phyloP scores from a whole-genome alignment of 1,140 invertebrate species.

The Stegodyphus mimosarum region DNA sequence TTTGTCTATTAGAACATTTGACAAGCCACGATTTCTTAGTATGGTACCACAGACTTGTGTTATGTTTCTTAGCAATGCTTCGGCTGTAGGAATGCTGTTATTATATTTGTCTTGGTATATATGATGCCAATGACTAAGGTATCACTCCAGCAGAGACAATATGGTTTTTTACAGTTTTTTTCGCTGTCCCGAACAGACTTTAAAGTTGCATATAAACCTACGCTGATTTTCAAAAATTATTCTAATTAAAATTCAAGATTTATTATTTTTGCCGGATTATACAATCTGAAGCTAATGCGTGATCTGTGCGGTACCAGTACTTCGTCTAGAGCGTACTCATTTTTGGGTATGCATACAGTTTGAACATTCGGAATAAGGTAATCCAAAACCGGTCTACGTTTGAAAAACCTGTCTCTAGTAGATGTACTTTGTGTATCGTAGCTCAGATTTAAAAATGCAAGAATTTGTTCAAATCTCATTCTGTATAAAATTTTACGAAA shows the following conservation, averaged over 20 bases:
- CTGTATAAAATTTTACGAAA: background rate
- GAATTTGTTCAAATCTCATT: slow-evolving; percentile 13
- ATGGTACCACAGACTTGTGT: background rate
- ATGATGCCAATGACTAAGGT: slow-evolving; percentile 5
- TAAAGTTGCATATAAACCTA: slow-evolving; percentile 7
- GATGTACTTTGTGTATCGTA: background rate
- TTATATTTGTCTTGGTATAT: slow-evolving; percentile 3
- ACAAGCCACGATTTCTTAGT: background rate
- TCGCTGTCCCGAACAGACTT: background rate
- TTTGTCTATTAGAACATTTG: background rate
- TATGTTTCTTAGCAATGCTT: background rate
- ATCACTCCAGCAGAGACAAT: background rate
- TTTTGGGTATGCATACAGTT: background rate
- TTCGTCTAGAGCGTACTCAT: background rate
- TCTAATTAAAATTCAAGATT: slow-evolving; percentile 5
- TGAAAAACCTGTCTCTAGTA: background rate
- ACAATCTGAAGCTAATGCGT: background rate
- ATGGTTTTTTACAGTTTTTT: background rate
- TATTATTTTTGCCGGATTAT: background rate
- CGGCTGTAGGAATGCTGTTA: background rate
- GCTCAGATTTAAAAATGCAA: background rate
- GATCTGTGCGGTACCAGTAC: background rate
- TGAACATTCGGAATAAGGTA: slow-evolving; percentile 10
- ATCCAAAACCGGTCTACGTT: background rate
- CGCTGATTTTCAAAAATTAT: slow-evolving; percentile 3